Conservation (phyloP, 1,140 invertebrate genomes). For the Leptinotarsa undecemlineata region DNA sequence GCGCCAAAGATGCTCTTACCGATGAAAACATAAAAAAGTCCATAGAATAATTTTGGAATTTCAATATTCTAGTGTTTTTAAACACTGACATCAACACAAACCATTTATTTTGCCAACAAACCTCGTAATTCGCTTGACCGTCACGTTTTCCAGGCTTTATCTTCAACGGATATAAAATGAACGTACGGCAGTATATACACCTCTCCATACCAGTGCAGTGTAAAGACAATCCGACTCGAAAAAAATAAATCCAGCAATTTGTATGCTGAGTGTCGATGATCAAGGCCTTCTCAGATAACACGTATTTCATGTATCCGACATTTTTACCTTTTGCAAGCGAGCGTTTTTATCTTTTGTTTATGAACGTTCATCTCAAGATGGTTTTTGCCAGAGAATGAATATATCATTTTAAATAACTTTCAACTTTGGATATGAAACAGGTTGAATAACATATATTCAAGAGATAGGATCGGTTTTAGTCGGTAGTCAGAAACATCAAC, state of each 20-base stretch:
- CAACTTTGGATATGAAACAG: too few species aligned
- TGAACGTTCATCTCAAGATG: conserved; percentile 20
- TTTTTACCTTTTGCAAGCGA: conserved; percentile 34
- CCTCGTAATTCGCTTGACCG: background rate
- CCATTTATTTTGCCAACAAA: background rate
- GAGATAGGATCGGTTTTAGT: too few species aligned
- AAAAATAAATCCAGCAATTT: conserved; percentile 41
- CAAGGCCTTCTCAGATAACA: conserved; percentile 37
- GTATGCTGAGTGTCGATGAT: conserved; percentile 40
- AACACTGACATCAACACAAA: too few species aligned
- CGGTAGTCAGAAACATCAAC: too few species aligned
- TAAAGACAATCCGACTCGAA: conserved; percentile 20
- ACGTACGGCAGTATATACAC: background rate
- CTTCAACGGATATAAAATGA: conserved; percentile 5
- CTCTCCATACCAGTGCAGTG: conserved; percentile 19
- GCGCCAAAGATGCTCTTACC: too few species aligned
- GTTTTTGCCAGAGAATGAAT: background rate
- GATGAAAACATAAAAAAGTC: too few species aligned
- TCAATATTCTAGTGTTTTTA: too few species aligned
- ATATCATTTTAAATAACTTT: background rate
- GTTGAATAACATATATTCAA: too few species aligned
- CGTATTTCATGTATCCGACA: conserved; percentile 38
- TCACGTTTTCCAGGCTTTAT: background rate
- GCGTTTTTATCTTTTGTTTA: conserved; percentile 24
- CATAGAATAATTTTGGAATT: too few species aligned